phyloP scores from a whole-genome alignment of 2,888 invertebrate genomes.

The Hirtodrosophila trivittata region DNA sequence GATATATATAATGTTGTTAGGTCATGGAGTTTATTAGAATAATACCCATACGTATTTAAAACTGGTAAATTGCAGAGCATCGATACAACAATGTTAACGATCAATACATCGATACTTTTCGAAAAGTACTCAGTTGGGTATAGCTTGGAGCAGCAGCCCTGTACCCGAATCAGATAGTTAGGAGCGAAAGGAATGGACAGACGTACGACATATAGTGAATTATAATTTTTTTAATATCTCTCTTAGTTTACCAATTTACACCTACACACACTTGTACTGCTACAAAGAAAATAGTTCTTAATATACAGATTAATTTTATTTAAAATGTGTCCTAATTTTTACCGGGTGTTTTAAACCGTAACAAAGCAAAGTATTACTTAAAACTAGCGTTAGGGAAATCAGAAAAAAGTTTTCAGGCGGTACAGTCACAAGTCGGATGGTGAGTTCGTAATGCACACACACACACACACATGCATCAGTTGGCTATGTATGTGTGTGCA shows the following conservation, averaged over 20 bases:
- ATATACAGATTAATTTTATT: slow-evolving; percentile 7
- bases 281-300: no score
- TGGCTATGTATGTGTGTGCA: slow-evolving; percentile 15
- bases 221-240: slow-evolving; percentile 7
- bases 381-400: not conserved
- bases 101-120: slow-evolving; percentile 20
- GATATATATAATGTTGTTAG: no score
- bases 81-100: slow-evolving; percentile 5
- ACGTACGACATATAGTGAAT: slow-evolving; percentile 16
- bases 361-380: not conserved
- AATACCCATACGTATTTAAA: no score
- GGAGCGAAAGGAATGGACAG: slow-evolving; percentile 46
- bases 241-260: slow-evolving; percentile 17
- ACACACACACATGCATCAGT: slow-evolving; percentile 17
- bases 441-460: slow-evolving; percentile 34
- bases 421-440: slow-evolving; percentile 46
- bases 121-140: not conserved
- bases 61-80: no score
- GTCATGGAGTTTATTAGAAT: no score
- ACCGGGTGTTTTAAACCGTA: not conserved
- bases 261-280: slow-evolving; percentile 9
- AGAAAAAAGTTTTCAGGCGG: slow-evolving; percentile 18
- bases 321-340: slow-evolving; percentile 4
- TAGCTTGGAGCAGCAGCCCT: slow-evolving; percentile 20
- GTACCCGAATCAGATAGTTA: slow-evolving; percentile 31